These are phyloP conservation scores for Brachyalestes nurse DNA, from an alignment of 2,797 vertebrate genomes.

Conservation along the genomic window DNA sequence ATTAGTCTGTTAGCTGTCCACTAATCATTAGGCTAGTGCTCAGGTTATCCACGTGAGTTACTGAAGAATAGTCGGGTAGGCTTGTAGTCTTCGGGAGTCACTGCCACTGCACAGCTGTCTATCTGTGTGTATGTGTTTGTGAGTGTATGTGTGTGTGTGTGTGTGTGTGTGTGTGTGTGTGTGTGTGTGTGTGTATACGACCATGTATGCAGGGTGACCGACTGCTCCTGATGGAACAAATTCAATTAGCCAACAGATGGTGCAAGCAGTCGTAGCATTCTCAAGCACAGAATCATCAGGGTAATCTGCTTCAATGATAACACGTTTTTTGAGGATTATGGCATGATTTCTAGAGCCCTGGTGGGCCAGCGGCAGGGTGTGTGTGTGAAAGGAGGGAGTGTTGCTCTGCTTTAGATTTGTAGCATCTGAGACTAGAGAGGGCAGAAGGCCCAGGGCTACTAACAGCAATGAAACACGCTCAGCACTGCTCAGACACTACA, in stretches of 20 bases:
- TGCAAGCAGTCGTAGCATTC: constrained; percentile 12
- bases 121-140: constrained; percentile 14
- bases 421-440: not conserved
- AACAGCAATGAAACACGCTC: not conserved
- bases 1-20: constrained; percentile 15
- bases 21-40: constrained; percentile 4
- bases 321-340: constrained; percentile 24
- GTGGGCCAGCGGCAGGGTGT: not conserved
- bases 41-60: not conserved
- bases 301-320: constrained; percentile 38
- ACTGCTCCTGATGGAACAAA: constrained; percentile 38
- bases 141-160: constrained; percentile 6
- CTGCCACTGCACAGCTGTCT: constrained; percentile 11
- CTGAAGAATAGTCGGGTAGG: not conserved
- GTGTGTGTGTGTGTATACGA: not conserved
- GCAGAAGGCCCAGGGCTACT: not conserved
- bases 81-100: constrained; percentile 12
- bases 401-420: constrained; percentile 1
- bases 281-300: constrained; percentile 12
- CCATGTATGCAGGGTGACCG: not conserved
- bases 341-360: not conserved
- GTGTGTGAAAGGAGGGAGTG: not conserved
- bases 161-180: constrained; percentile 32
- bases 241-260: constrained; percentile 51
- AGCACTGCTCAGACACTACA: not conserved